phyloP scores from a whole-genome alignment of 1,140 invertebrate species.

The Camponotus pennsylvanicus region DNA sequence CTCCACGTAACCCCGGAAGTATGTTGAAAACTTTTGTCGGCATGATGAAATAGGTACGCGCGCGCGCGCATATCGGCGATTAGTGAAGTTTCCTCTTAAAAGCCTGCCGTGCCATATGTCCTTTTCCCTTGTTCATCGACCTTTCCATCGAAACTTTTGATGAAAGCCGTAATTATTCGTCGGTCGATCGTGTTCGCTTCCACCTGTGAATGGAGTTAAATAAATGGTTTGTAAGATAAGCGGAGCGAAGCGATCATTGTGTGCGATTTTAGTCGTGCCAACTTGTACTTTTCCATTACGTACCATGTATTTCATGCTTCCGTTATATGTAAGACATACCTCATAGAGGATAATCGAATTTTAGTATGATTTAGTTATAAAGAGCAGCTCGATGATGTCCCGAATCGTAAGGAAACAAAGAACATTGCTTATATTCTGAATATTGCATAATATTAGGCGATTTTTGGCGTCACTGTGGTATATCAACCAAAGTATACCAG shows the following conservation, averaged over 20 bases:
- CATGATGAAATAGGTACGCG: conserved; percentile 38
- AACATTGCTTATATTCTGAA: conserved; percentile 1
- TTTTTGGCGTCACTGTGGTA: too few species aligned
- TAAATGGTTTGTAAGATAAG: conserved; percentile 37
- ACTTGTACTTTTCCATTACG: not conserved
- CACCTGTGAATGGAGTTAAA: conserved; percentile 15
- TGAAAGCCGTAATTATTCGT: conserved; percentile 32
- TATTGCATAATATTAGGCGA: not conserved
- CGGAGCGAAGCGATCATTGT: conserved; percentile 14
- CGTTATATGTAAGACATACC: not conserved
- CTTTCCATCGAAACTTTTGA: conserved; percentile 15
- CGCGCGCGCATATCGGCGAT: conserved; percentile 39
- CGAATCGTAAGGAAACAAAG: not conserved
- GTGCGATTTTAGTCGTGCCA: conserved; percentile 18
- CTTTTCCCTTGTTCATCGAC: conserved; percentile 15
- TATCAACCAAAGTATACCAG: too few species aligned
- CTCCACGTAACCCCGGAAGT: conserved; percentile 46
- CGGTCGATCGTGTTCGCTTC: conserved; percentile 13
- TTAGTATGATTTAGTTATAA: not conserved
- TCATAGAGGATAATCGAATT: not conserved
- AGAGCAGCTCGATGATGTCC: not conserved
- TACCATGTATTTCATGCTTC: not conserved
- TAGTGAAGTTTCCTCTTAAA: conserved; percentile 62
- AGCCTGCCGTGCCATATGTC: conserved; percentile 4
- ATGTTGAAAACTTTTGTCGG: conserved; percentile 59